Conservation (phyloP, 2,888 invertebrate genomes). For the Ormia ochracea region DNA sequence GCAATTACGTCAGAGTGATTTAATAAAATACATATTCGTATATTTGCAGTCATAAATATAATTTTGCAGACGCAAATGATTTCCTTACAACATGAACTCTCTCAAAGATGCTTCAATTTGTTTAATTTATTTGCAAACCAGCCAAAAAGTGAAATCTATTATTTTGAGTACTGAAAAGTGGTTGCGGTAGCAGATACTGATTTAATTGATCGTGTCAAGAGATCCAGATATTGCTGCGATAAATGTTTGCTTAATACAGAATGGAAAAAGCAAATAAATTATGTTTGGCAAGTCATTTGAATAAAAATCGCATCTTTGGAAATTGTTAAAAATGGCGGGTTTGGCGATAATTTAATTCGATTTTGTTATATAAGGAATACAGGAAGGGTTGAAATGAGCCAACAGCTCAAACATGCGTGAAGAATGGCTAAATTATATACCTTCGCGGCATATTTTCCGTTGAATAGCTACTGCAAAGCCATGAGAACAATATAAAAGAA, state of each 20-base stretch:
- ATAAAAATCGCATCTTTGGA: neutral
- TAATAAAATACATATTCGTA: neutral
- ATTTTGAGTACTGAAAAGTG: neutral
- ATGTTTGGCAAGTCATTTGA: neutral
- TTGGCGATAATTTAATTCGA: neutral
- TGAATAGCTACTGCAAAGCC: no score
- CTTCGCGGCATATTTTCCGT: no score
- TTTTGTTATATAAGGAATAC: neutral
- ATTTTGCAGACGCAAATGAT: neutral
- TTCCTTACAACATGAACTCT: neutral
- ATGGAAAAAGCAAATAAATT: neutral
- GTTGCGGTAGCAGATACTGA: neutral
- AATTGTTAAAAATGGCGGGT: neutral
- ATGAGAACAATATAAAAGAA: no score
- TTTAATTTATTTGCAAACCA: constrained; percentile 3
- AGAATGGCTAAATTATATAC: no score
- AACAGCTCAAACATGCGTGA: no score
- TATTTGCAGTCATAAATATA: neutral
- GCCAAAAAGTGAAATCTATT: constrained; percentile 18
- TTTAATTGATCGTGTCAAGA: neutral
- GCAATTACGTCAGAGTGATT: neutral
- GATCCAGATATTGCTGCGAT: neutral
- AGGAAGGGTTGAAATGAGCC: neutral
- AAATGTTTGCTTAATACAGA: neutral
- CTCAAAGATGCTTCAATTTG: constrained; percentile 1